Base-by-base conservation (phyloP, 1,140 invertebrate species). In the Ganaspis sp. region DNA sequence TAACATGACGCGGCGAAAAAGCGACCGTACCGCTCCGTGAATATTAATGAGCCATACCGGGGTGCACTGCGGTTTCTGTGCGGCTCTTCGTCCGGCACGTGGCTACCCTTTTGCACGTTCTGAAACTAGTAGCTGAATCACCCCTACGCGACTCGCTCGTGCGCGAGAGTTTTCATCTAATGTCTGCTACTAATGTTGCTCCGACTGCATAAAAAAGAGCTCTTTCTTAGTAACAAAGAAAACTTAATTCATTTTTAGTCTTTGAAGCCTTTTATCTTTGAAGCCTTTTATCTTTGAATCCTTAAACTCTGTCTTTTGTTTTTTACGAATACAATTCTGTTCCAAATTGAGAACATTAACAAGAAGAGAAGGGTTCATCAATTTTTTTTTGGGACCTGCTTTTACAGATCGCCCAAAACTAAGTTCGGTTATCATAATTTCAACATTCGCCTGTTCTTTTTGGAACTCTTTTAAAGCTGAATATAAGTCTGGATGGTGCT, bases 1-100 rank as follows among this genome's bases (percentile, higher is more conserved):
- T 85, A 85, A 84, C 87, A 87, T 80, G 86, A 87, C 85, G 84
- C 84, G 80, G 86, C 84, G 86, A 89, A 89, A 90, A 90, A 90
- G 86, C 84, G 87, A 78, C 86, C 79, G 79, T 85, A 81, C 86
- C 84, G 80, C 84, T 78, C 81, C 75, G 84, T 87, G 88, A 90
- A 90, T 90, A 89, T 88, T 89, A 90, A 89, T 87, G 86, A 87
- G 81, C 73, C 79, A 80, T 84, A 76, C 78, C 81, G 81, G 83
- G 84, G 71, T 76, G 75, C 81, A 83, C 71, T 82, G 80, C 79
- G 81, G 77, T 75, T 81, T 70, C 70, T 81, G 19, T 29, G 76
- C 73, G 78, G 80, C 12, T 72, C 70, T 42, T 69, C 74, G 83
- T 84, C 83, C 77, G 81, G 82, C 84, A 82, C 83, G 84, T 82